These are phyloP conservation scores for Chaetoderma sp. DNA, from an alignment of 2,888 invertebrate genomes.

Conservation along the genomic window DNA sequence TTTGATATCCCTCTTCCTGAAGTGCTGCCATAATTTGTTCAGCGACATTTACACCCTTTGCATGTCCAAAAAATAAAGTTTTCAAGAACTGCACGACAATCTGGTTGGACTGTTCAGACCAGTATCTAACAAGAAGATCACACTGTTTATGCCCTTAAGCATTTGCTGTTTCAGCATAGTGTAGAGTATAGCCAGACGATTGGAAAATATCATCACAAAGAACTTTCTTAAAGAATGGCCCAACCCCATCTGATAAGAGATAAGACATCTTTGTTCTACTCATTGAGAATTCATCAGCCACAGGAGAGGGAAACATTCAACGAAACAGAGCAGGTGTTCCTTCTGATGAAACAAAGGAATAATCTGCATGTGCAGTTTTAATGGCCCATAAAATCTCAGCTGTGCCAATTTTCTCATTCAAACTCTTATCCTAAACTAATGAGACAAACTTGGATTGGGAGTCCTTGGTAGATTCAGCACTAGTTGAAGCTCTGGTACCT, in stretches of 20 bases:
- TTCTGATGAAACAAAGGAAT: conserved; percentile 25
- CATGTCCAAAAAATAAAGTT: conserved; percentile 36
- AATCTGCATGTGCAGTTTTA: conserved; percentile 22
- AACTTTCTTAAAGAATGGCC: conserved; percentile 27
- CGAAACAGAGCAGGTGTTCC: conserved; percentile 16
- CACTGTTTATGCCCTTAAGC: conserved; percentile 28
- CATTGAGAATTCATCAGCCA: conserved; percentile 26
- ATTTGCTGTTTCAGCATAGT: conserved; percentile 31
- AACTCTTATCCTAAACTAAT: background rate
- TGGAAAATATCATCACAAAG: conserved; percentile 10
- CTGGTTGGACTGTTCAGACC: conserved; percentile 21
- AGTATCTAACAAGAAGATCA: conserved; percentile 29
- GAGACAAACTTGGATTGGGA: too few species aligned
- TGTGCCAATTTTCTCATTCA: background rate
- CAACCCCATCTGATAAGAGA: conserved; percentile 34
- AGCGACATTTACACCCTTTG: conserved; percentile 27
- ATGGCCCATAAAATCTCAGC: conserved; percentile 27
- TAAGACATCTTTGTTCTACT: conserved; percentile 33
- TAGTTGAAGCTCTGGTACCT: background rate
- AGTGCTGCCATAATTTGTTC: conserved; percentile 22
- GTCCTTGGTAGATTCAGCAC: background rate
- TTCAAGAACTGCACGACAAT: conserved; percentile 24
- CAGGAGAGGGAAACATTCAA: conserved; percentile 26
- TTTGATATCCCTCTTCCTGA: conserved; percentile 17
- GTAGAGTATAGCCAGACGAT: conserved; percentile 12